Conservation (phyloP, 2,797 vertebrate species). For the Cygnus olor region DNA sequence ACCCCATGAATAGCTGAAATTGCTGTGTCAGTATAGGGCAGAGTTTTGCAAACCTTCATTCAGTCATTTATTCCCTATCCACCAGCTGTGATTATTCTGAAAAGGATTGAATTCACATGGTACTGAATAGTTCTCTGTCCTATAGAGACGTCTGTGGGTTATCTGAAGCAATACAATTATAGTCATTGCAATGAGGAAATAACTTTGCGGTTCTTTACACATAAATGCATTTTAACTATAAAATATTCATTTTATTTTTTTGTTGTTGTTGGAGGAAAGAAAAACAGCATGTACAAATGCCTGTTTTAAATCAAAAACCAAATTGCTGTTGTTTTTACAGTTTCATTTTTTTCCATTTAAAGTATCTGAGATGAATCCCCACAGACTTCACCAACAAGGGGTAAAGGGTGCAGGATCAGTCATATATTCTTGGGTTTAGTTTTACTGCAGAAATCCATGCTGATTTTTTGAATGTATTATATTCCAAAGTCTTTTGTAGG, state of each 20-base stretch:
- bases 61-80: conserved; percentile 28
- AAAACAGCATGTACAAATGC: background rate
- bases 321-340: background rate
- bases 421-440: background rate
- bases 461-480: background rate
- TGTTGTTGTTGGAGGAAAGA: background rate
- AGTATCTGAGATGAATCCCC: background rate
- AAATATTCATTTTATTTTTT: background rate
- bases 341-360: background rate
- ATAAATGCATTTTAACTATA: conserved; percentile 24
- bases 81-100: conserved; percentile 44
- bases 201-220: conserved; percentile 27
- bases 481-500: background rate
- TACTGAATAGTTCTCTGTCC: conserved; percentile 53
- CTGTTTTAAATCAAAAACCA: background rate
- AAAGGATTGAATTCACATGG: conserved; percentile 49
- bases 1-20: background rate
- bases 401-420: background rate
- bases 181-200: conserved; percentile 36
- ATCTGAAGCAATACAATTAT: conserved; percentile 27
- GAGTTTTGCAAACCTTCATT: conserved; percentile 22
- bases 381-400: background rate
- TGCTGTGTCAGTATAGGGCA: background rate
- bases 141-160: conserved; percentile 37
- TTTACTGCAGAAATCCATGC: background rate